phyloP scores from a whole-genome alignment of 2,888 invertebrate species.

The Ichneumoninae sp. region DNA sequence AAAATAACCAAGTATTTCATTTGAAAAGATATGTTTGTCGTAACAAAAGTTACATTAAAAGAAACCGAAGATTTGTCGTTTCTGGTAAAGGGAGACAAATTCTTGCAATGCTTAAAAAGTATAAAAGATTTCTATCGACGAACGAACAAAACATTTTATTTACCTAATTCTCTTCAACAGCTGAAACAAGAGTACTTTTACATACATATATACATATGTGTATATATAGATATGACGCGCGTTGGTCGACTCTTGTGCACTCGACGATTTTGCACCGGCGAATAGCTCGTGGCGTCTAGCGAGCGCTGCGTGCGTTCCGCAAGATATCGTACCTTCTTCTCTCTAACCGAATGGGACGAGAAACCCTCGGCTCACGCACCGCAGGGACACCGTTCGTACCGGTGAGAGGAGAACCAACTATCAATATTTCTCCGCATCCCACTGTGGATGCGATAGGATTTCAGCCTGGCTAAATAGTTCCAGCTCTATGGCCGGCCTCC shows the following conservation, averaged over 20 bases:
- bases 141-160: too few relatives aligned
- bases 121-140: too few relatives aligned
- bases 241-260: neutral
- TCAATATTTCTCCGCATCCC: conserved; percentile 57
- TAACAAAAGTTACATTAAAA: too few relatives aligned
- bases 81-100: too few relatives aligned
- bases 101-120: too few relatives aligned
- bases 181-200: too few relatives aligned
- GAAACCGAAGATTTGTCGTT: too few relatives aligned
- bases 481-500: conserved; percentile 27
- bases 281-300: conserved; percentile 39
- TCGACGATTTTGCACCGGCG: conserved; percentile 18
- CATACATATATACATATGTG: too few relatives aligned
- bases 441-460: conserved; percentile 13
- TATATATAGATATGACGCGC: conserved; percentile 5
- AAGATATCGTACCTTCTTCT: conserved; percentile 22
- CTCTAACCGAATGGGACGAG: conserved; percentile 17
- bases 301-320: conserved; percentile 11
- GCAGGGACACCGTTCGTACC: conserved; percentile 36
- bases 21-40: too few relatives aligned
- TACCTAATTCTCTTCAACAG: too few relatives aligned
- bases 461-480: conserved; percentile 44
- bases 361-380: conserved; percentile 37
- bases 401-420: conserved; percentile 41
- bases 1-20: too few relatives aligned